Percentiles rank a stretch among this genome's conserved stretches.
Evolutionary conservation across 2,797 vertebrate species (phyloP).

Genomic region (Anomalospiza imberbis): DNA sequence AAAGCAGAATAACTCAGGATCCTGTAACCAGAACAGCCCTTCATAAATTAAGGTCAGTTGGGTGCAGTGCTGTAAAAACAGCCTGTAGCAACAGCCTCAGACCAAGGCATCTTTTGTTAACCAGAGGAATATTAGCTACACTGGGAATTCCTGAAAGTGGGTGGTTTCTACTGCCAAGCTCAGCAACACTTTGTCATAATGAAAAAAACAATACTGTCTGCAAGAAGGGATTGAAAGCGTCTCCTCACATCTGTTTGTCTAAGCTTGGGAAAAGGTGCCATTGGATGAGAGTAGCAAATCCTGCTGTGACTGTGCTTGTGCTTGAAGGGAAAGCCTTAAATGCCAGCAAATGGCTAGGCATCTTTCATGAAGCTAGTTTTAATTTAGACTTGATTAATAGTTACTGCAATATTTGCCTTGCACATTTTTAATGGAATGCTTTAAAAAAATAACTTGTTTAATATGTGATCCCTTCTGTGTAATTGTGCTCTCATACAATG

Average conservation of each 20-base stretch:
- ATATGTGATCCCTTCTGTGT: constrained; percentile 15
- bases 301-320: constrained; percentile 31
- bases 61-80: neutral
- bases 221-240: constrained; percentile 52
- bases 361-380: constrained; percentile 41
- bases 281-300: constrained; percentile 44
- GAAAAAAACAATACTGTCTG: constrained; percentile 61
- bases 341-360: neutral
- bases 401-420: constrained; percentile 33
- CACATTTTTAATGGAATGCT: constrained; percentile 38
- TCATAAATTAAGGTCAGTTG: neutral
- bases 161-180: constrained; percentile 56
- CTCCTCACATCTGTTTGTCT: constrained; percentile 31
- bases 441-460: neutral
- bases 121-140: neutral
- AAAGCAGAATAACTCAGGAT: neutral
- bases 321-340: constrained; percentile 57
- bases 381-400: constrained; percentile 47
- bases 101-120: neutral
- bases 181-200: constrained; percentile 46
- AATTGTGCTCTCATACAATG: neutral
- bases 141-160: constrained; percentile 34
- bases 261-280: constrained; percentile 20
- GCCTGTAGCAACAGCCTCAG: neutral
- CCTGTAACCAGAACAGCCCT: neutral